Base-by-base conservation (phyloP, 2,888 invertebrate genomes). In the Platycheirus rosarum region DNA sequence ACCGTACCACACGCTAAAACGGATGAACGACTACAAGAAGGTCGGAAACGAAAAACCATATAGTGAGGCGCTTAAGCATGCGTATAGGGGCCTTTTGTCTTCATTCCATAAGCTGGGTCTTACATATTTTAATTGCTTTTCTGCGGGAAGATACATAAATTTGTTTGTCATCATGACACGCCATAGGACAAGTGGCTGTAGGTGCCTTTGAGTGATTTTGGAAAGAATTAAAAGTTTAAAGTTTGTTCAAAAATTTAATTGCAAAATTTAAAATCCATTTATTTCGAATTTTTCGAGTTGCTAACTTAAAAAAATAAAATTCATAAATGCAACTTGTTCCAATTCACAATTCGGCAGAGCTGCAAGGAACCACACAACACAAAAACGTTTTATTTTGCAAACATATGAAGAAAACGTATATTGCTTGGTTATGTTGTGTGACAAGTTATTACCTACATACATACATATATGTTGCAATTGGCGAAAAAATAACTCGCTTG, bases 401-500 rank as follows among this genome's bases (percentile, higher is more conserved):
- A 32, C 68, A 69, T 53, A 79, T 79, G 63, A 79, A 75, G 75
- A 79, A 79, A 79, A 79, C 75, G 79, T 51, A 68, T n/a, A n/a
- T n/a, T n/a, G 82, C 82, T 37, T 49, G 77, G 49, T 73, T 51
- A 82, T 71, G 82, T 77, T 82, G 82, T 82, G 71, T 77, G 82
- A 77, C 82, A 82, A 82, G 82, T 82, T 82, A 82, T 77, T 68
- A 80, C 44, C 44, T 46, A 68, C 29, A 32, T 42, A 29, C 29
- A 23, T 46, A 68, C 29, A 32, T 42, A 29, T 42, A 23, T 49
- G 29, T 40, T 60, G 29, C 23, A 23, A 44, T 53, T 63, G 32
- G 66, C 66, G 66, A 68, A 78, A 68, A 78, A 62, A 79, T 74
- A 79, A 79, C 74, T 79, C 16, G 79, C 79, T 79, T 74, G 69